Percentiles rank a stretch among this genome's conserved stretches.
Evolutionary conservation across 1,140 invertebrate genomes (phyloP).

Genomic region (Anthonomus grandis): DNA sequence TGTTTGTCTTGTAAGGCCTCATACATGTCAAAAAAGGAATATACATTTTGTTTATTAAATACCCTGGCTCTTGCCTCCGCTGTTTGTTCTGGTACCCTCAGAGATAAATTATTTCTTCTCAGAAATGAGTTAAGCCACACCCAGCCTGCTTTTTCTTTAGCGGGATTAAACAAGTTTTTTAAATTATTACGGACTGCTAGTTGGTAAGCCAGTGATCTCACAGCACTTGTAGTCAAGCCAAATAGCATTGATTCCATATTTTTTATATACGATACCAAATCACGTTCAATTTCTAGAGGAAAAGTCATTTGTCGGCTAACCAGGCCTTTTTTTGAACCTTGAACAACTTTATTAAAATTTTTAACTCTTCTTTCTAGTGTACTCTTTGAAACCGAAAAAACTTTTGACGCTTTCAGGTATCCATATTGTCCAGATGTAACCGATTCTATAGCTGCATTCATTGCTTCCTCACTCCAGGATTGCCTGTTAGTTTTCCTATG

Average conservation of each 20-base stretch:
- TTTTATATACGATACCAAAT: neutral
- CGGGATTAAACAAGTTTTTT: neutral
- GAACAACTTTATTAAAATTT: neutral
- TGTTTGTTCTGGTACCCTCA: neutral
- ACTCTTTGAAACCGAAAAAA: neutral
- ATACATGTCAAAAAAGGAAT: neutral
- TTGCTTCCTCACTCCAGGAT: neutral
- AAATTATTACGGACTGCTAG: neutral
- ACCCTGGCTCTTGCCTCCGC: neutral
- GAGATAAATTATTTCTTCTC: neutral
- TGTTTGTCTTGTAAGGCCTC: conserved; percentile 7
- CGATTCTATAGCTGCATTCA: neutral
- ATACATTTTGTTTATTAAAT: neutral
- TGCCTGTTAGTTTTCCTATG: neutral
- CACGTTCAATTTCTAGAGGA: neutral
- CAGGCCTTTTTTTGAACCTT: neutral
- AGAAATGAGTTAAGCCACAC: neutral
- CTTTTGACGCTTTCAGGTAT: neutral
- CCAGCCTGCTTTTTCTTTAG: neutral
- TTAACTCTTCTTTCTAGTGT: conserved; percentile 3
- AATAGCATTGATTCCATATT: conserved; percentile 3
- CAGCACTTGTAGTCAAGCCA: neutral
- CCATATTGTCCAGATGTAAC: neutral
- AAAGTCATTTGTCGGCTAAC: neutral
- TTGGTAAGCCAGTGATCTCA: neutral